Evolutionary conservation across 2,797 vertebrate genomes (phyloP).

Genomic region (Poecilia gillii): DNA sequence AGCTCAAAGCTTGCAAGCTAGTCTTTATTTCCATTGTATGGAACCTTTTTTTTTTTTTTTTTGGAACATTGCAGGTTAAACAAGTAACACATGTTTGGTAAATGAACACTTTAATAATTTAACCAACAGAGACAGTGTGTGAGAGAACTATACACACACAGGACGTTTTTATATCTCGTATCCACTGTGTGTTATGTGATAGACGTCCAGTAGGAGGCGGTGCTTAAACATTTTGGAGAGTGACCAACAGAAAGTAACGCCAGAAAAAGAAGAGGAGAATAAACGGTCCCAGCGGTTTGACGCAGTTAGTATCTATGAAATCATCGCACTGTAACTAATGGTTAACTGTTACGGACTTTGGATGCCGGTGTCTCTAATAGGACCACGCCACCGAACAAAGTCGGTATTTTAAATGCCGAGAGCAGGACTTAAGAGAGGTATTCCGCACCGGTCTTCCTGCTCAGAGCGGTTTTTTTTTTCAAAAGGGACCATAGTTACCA

Average conservation of each 20-base stretch:
- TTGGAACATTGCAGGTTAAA: background rate
- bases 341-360: conserved; percentile 72
- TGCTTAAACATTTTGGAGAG: accelerated
- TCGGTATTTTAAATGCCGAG: conserved; percentile 17
- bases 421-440: background rate
- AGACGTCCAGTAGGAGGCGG: conserved; percentile 31
- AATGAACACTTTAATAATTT: background rate
- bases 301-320: conserved; percentile 46
- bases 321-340: conserved; percentile 29
- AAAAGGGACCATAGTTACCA: background rate
- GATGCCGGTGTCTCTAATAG: conserved; percentile 32
- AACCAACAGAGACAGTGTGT: background rate
- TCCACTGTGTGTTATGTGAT: background rate
- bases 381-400: conserved; percentile 15
- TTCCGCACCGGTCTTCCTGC: background rate
- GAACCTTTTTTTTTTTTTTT: background rate
- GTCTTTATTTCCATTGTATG: background rate
- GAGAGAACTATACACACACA: background rate
- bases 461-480: background rate
- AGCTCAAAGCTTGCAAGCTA: background rate
- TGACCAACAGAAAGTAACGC: background rate
- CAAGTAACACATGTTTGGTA: background rate
- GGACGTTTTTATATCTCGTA: background rate
- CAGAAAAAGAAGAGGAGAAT: conserved; percentile 1
- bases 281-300: conserved; percentile 30